Percentiles rank a stretch among this genome's conserved stretches.
Evolutionary conservation across 2,888 invertebrate species (phyloP).

Genomic region (Limnephilus auricula): DNA sequence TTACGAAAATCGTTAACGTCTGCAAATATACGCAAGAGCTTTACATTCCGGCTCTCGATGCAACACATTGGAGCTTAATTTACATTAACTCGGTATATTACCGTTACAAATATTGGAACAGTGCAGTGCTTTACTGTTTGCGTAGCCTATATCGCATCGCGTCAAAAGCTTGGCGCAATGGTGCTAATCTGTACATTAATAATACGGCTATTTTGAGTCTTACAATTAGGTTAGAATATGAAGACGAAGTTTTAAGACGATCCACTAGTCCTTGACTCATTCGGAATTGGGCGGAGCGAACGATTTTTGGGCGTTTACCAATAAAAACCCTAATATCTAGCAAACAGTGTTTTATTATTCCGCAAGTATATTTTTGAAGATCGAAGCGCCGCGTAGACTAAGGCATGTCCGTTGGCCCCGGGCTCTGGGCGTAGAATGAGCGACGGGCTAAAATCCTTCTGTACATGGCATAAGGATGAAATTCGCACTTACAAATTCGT

Average conservation of each 20-base stretch:
- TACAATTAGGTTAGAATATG: background rate
- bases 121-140: background rate
- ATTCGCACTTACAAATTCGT: too few species aligned
- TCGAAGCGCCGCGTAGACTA: too few species aligned
- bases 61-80: background rate
- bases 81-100: background rate
- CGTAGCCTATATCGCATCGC: background rate
- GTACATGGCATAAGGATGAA: too few species aligned
- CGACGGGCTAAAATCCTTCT: too few species aligned
- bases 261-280: too few species aligned
- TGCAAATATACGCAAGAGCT: background rate
- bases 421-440: too few species aligned
- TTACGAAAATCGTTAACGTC: background rate
- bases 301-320: too few species aligned
- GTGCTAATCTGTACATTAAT: background rate
- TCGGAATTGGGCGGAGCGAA: too few species aligned
- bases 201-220: background rate
- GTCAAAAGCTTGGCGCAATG: background rate
- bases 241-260: background rate
- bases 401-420: too few species aligned
- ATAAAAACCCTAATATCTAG: too few species aligned
- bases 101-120: background rate
- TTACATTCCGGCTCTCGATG: background rate
- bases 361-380: too few species aligned
- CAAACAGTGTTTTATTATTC: too few species aligned